phyloP scores from a whole-genome alignment of 2,888 invertebrate genomes.

The Phaonia tiefii region DNA sequence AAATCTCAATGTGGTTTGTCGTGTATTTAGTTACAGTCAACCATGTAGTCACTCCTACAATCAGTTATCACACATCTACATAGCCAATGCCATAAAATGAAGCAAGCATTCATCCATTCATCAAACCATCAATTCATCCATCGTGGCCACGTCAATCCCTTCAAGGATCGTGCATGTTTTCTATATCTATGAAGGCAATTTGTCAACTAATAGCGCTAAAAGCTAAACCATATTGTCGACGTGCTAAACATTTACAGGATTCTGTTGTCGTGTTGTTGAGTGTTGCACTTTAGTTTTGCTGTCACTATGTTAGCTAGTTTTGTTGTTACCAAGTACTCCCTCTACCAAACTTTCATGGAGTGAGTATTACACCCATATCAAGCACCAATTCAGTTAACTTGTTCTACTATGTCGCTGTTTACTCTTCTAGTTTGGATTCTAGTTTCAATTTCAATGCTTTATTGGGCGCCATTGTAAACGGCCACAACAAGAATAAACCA shows the following conservation, averaged over 20 bases:
- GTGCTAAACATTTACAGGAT: slow-evolving; percentile 30
- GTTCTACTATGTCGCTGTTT: too few relatives aligned
- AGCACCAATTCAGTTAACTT: neutral
- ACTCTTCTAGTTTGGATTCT: too few relatives aligned
- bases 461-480: too few relatives aligned
- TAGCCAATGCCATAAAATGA: too few relatives aligned
- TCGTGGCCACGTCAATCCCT: too few relatives aligned
- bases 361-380: neutral
- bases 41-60: neutral
- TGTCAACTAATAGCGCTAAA: slow-evolving; percentile 55
- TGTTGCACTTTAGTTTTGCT: neutral
- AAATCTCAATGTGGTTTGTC: neutral
- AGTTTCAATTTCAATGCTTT: too few relatives aligned
- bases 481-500: slow-evolving; percentile 13
- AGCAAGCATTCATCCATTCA: too few relatives aligned
- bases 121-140: neutral
- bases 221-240: slow-evolving; percentile 52
- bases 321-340: neutral
- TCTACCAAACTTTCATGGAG: neutral
- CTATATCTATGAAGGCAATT: slow-evolving; percentile 60
- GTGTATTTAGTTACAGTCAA: slow-evolving; percentile 6
- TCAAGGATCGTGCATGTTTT: slow-evolving; percentile 60
- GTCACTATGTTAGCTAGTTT: neutral
- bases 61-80: too few relatives aligned
- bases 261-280: too few relatives aligned